phyloP scores from a whole-genome alignment of 2,888 invertebrate genomes.

The Sesia apiformis region DNA sequence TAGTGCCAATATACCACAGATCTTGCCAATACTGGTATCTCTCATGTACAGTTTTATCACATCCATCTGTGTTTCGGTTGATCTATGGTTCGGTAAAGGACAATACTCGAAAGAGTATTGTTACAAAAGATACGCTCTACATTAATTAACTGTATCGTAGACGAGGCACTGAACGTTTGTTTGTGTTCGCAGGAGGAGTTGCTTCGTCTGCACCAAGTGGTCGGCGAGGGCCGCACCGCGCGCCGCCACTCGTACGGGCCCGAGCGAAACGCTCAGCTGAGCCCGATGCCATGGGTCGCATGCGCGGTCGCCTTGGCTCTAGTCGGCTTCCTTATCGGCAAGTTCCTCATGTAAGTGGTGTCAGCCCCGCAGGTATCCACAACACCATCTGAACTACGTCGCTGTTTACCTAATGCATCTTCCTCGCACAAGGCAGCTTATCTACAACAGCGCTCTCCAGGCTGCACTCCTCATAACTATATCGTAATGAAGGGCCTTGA shows the following conservation, averaged over 20 bases:
- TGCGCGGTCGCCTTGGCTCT: constrained; percentile 80
- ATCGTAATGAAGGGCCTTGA: too few relatives aligned
- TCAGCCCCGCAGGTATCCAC: constrained; percentile 26
- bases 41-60: too few relatives aligned
- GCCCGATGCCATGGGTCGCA: constrained; percentile 78
- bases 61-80: too few relatives aligned
- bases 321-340: constrained; percentile 85
- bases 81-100: too few relatives aligned
- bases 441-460: neutral
- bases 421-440: constrained; percentile 36
- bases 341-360: constrained; percentile 84
- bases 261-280: constrained; percentile 75
- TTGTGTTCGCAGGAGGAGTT: constrained; percentile 74
- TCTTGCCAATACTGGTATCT: too few relatives aligned
- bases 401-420: constrained; percentile 7
- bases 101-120: too few relatives aligned
- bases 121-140: too few relatives aligned
- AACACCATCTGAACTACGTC: constrained; percentile 23
- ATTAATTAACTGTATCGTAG: too few relatives aligned
- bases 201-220: constrained; percentile 72
- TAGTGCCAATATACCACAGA: too few relatives aligned
- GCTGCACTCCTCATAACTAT: too few relatives aligned
- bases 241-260: constrained; percentile 60
- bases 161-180: too few relatives aligned
- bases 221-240: constrained; percentile 41